These are phyloP conservation scores for Synanthedon vespiformis DNA, from an alignment of 2,888 invertebrate genomes.

Conservation along the genomic window DNA sequence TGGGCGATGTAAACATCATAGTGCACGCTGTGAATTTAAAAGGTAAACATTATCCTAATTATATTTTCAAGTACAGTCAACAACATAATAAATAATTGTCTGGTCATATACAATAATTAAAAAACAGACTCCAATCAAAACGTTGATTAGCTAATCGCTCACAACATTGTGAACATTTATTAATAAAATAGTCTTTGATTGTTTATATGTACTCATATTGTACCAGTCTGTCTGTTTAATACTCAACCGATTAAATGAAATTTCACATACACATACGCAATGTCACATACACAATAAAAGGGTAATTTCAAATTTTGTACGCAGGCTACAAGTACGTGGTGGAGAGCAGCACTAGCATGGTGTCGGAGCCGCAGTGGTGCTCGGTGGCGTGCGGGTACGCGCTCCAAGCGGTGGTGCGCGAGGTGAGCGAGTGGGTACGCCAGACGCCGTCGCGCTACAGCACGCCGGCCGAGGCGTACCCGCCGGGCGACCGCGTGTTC, in stretches of 20 bases:
- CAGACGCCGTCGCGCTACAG: slow-evolving; percentile 24
- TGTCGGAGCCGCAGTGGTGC: slow-evolving; percentile 81
- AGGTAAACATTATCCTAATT: slow-evolving; percentile 49
- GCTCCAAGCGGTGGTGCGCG: slow-evolving; percentile 71
- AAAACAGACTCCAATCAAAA: too few relatives aligned
- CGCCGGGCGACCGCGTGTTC: slow-evolving; percentile 77
- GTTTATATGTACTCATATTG: too few relatives aligned
- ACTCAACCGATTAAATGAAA: too few relatives aligned
- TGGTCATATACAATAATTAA: too few relatives aligned
- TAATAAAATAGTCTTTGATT: too few relatives aligned
- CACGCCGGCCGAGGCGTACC: slow-evolving; percentile 70
- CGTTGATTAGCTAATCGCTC: too few relatives aligned
- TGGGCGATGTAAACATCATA: slow-evolving; percentile 75
- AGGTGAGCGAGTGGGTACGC: slow-evolving; percentile 25
- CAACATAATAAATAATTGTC: too few relatives aligned
- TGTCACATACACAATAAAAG: not conserved
- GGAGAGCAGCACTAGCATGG: slow-evolving; percentile 71
- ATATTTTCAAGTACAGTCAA: too few relatives aligned
- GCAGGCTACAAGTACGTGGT: slow-evolving; percentile 54
- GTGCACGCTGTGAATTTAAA: slow-evolving; percentile 79
- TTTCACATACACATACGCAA: not conserved
- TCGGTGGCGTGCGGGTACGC: slow-evolving; percentile 74
- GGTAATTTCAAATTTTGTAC: not conserved
- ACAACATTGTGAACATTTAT: too few relatives aligned
- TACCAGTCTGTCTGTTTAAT: too few relatives aligned